Evolutionary conservation across 1,140 invertebrate genomes (phyloP), one percentile per base, ranked within the genome.

Genomic region (Drosophila repletoides): DNA sequence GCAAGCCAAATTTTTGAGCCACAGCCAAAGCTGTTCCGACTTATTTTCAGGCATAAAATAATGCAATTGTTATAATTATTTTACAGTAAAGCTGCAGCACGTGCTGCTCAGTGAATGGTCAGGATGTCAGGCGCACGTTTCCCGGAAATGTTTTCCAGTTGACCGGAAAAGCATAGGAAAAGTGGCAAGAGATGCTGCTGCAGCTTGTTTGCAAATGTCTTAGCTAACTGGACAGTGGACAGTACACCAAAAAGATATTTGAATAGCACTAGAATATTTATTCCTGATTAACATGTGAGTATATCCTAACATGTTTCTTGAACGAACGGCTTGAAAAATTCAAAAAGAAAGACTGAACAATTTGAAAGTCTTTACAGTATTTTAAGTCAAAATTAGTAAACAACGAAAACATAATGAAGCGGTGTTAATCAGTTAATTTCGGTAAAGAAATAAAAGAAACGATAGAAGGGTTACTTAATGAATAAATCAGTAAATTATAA

Each of bases 31-130:
- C 14, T 21, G 19, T 14, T 2, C n/a, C 10, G 7, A 26, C 15
- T 7, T 34, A 10, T 33, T 15, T 75, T 61, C 34, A 36, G 34
- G 29, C 73, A 63, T 63, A 41, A 68, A 72, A 63, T 79, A 72
- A 83, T 83, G 70, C 79, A 83, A 83, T 83, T 83, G 73, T 61
- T 72, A 38, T 83, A 83, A 83, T 79, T 84, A 74, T 84, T 71
- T 77, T 46, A 46, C 28, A 71, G 64, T 51, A 34, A 43, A 77
- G 59, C 61, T 65, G 52, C 43, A 52, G 79, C 74, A 84, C 79
- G 71, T 79, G 79, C 40, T 40, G 34, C 51, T 5, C 29, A 24
- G 9, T 31, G 9, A 9, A 17, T 51, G 45, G 33, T 5, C 55
- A 53, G 61, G 46, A 43, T 53, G 7, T 45, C 59, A 33, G 17